Conservation (phyloP, 2,113 vertebrate species). For the Semnornis frantzii region DNA sequence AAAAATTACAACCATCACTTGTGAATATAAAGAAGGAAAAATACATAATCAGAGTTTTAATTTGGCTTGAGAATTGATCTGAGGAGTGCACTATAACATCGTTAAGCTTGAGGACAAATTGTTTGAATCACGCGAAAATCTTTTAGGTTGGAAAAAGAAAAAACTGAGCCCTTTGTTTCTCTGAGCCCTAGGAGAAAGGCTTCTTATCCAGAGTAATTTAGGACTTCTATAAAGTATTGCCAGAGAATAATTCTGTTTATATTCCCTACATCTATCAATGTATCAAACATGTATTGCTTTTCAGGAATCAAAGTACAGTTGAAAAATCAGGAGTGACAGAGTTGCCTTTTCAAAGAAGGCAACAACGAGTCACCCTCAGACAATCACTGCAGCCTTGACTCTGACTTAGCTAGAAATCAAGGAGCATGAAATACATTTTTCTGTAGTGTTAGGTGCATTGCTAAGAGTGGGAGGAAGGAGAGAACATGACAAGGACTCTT, state of each 20-base stretch:
- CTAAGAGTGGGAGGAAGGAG: background rate
- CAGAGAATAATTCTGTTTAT: background rate
- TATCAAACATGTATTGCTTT: background rate
- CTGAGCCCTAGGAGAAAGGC: background rate
- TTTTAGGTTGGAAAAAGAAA: background rate
- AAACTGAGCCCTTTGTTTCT: background rate
- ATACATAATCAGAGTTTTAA: background rate
- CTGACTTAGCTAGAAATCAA: background rate
- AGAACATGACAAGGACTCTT: constrained; percentile 9
- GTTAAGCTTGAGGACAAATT: background rate
- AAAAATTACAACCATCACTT: background rate
- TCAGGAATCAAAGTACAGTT: background rate
- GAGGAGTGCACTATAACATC: background rate
- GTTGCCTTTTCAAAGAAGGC: background rate
- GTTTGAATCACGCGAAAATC: background rate
- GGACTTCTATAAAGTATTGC: background rate
- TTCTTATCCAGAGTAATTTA: background rate
- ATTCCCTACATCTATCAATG: background rate
- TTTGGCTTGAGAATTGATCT: background rate
- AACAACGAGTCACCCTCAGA: background rate
- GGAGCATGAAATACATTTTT: background rate
- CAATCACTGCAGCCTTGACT: constrained; percentile 39
- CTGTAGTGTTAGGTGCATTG: background rate
- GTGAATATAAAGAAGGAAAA: background rate
- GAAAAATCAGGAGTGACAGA: background rate